Base-by-base conservation (phyloP, 2,888 invertebrate species). In the Choreutis nemorana region DNA sequence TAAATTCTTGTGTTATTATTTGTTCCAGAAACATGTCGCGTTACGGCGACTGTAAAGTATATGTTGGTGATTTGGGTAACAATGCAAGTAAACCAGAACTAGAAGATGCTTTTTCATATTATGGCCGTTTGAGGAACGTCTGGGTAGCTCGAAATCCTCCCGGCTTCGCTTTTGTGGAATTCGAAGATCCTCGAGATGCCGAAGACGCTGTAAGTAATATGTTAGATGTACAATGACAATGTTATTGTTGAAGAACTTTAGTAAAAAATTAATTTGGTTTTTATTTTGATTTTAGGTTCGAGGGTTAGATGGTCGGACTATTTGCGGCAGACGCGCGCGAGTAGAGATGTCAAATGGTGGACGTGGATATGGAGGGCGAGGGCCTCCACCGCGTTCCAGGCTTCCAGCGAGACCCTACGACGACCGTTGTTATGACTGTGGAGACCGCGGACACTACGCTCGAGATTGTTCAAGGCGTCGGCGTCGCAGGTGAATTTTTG, bases 71-170 rank as follows among this genome's bases (percentile, higher is more conserved):
- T 78, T 83, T 97, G 55, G 95, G 96, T 26, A 89, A 87, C 54
- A 89, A 85, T 50, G 95, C 96, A 16, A 91, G 94, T 35, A 94
- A 95, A 73, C 91, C 94, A 50, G 95, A 95, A 68, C 81, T 94
- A 32, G 96, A 97, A 75, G 91, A 94, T 62, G 91, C 93, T 9
- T 97, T 97, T 72, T 87, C 90, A 34, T 90, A 94, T 50, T 97
- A 94, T 57, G 97, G 97, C 7, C 90, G 92, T 1, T 73, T 97
- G 46, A 84, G 92, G 50, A 96, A 94, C 75, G 96, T 97, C 25
- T 97, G 97, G 97, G 95, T 97, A n/a, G 97, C 97, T 0, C 83
- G 96, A 44, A 95, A 97, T 65, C 94, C 94, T 8, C 95, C 97
- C 33, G 97, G 95, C 29, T 95, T 96, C 70, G 95, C 94, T 4